phyloP scores from a whole-genome alignment of 2,797 vertebrate genomes.

The Meda fulgida region DNA sequence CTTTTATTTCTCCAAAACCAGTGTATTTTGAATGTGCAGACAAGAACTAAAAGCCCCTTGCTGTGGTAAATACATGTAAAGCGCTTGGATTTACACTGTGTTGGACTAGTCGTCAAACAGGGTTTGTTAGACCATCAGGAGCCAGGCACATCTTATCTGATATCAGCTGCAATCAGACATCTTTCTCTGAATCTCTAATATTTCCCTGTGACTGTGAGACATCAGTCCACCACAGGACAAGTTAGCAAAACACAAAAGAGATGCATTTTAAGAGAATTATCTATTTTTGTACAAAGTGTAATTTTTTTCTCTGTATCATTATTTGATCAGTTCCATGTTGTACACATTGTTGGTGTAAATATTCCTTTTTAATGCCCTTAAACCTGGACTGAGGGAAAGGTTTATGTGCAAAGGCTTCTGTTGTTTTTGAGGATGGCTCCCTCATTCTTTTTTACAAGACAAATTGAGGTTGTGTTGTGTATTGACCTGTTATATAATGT shows the following conservation, averaged over 20 bases:
- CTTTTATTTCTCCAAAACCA: conserved; percentile 46
- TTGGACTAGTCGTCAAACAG: conserved; percentile 40
- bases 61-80: conserved; percentile 7
- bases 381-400: conserved; percentile 22
- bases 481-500: conserved; percentile 54
- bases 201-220: conserved; percentile 21
- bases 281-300: conserved; percentile 93
- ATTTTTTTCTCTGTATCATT: conserved; percentile 77
- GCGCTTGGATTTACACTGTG: background rate
- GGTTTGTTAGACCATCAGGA: conserved; percentile 37
- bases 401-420: conserved; percentile 25
- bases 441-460: conserved; percentile 47
- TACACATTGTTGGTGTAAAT: conserved; percentile 63
- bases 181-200: background rate
- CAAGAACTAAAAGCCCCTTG: conserved; percentile 17
- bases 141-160: background rate
- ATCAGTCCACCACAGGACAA: conserved; percentile 18
- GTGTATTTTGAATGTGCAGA: conserved; percentile 29
- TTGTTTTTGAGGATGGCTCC: conserved; percentile 23
- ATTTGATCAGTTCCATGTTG: conserved; percentile 69
- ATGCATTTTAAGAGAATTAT: conserved; percentile 70
- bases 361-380: conserved; percentile 52
- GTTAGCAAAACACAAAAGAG: conserved; percentile 67
- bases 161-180: background rate
- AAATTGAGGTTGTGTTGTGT: conserved; percentile 62